Conservation (phyloP, 2,797 vertebrate genomes). For the Gymnodraco acuticeps region DNA sequence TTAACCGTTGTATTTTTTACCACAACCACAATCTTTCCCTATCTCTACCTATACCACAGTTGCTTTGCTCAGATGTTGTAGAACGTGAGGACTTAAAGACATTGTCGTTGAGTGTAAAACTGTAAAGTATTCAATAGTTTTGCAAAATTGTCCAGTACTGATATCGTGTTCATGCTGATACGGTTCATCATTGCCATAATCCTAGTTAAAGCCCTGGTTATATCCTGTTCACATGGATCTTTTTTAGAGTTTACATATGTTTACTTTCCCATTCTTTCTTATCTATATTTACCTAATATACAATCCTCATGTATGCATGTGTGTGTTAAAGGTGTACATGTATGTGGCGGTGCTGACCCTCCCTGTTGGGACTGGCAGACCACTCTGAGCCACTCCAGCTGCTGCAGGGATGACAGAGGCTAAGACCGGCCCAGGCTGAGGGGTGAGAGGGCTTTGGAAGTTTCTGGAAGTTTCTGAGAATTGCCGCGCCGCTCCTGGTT, state of each 20-base stretch:
- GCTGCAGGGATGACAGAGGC: conserved; percentile 72
- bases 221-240: not conserved
- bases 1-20: not conserved
- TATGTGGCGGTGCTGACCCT: conserved; percentile 41
- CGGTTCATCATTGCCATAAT: not conserved
- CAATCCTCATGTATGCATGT: conserved; percentile 21
- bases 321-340: conserved; percentile 59
- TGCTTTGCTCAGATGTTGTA: not conserved
- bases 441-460: conserved; percentile 67
- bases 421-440: conserved; percentile 57
- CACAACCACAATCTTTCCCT: not conserved
- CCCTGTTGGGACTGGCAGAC: conserved; percentile 51
- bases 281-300: conserved; percentile 22
- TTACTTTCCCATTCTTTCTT: conserved; percentile 11
- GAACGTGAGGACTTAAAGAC: not conserved
- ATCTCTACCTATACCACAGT: not conserved
- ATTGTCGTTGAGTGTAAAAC: not conserved
- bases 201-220: not conserved
- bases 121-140: not conserved
- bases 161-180: no score
- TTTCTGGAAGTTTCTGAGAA: conserved; percentile 72
- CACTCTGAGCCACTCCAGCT: conserved; percentile 77
- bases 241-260: conserved; percentile 31
- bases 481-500: conserved; percentile 67
- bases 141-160: not conserved